Evolutionary conservation across 1,140 invertebrate species (phyloP).

Genomic region (Bathynomus jamesi): DNA sequence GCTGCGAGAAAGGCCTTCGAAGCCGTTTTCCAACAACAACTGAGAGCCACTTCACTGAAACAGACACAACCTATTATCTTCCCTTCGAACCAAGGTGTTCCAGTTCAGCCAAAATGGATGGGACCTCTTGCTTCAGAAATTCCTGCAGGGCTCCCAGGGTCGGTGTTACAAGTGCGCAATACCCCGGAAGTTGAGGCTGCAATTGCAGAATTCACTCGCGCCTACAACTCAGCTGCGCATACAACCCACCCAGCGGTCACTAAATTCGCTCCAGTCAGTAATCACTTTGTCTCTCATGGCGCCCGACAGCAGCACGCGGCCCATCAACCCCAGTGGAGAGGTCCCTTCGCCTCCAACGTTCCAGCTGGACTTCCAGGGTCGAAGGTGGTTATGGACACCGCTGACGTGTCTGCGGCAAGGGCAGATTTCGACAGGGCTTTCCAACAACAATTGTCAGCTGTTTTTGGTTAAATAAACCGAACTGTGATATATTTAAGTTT

Average conservation of each 20-base stretch:
- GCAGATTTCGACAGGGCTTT: slow-evolving; percentile 19
- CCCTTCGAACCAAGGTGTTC: neutral
- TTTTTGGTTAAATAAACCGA: neutral
- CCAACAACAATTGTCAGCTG: slow-evolving; percentile 3
- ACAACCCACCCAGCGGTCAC: neutral
- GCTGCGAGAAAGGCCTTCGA: slow-evolving; percentile 26
- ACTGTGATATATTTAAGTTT: neutral
- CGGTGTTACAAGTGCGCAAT: neutral
- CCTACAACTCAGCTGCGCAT: slow-evolving; percentile 1
- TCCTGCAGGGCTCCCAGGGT: slow-evolving; percentile 11
- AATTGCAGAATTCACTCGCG: slow-evolving; percentile 7
- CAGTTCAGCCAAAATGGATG: slow-evolving; percentile 10
- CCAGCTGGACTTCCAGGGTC: slow-evolving; percentile 29
- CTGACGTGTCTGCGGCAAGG: slow-evolving; percentile 24
- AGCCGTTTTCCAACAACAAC: slow-evolving; percentile 10
- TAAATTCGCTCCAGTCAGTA: neutral
- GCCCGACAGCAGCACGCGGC: neutral
- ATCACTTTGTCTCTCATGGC: neutral
- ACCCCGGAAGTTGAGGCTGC: slow-evolving; percentile 15
- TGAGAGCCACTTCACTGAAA: slow-evolving; percentile 2
- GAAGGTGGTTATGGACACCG: slow-evolving; percentile 21
- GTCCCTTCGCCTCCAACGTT: slow-evolving; percentile 23
- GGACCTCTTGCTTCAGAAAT: slow-evolving; percentile 9
- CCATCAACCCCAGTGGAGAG: slow-evolving; percentile 17
- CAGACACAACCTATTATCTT: neutral